phyloP scores from a whole-genome alignment of 2,797 vertebrate species.

The Pitangus sulphuratus region DNA sequence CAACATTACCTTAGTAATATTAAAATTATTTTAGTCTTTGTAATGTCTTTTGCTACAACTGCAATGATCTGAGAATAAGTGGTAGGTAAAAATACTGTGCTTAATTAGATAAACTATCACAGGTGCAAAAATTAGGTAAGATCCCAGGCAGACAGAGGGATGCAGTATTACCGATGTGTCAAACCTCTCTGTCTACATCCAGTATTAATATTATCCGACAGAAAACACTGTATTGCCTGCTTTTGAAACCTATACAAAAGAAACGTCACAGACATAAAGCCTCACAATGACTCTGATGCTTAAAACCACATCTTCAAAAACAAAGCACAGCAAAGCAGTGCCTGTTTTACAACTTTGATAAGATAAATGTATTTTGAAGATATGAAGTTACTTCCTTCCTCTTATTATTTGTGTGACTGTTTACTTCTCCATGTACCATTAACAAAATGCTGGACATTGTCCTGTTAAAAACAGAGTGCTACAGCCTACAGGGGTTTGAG shows the following conservation, averaged over 20 bases:
- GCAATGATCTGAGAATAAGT: background rate
- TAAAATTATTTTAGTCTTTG: background rate
- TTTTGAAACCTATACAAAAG: background rate
- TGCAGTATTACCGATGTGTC: background rate
- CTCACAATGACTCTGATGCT: background rate
- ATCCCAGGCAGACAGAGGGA: background rate
- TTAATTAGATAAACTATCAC: background rate
- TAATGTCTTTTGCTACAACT: background rate
- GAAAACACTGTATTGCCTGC: background rate
- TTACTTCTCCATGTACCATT: background rate
- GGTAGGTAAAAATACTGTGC: background rate
- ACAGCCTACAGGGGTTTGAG: background rate
- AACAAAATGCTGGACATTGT: background rate
- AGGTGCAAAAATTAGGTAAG: background rate
- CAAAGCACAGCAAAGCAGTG: background rate
- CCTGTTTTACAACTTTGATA: background rate
- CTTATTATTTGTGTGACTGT: background rate
- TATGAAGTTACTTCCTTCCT: background rate
- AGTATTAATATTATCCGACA: background rate
- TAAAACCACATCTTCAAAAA: background rate
- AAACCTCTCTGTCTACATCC: background rate
- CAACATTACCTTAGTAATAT: background rate
- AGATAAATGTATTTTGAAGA: background rate
- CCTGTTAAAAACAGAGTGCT: background rate
- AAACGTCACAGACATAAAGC: background rate